These are phyloP conservation scores for Toxonevra muliebris DNA, from an alignment of 2,888 invertebrate genomes.

Conservation along the genomic window DNA sequence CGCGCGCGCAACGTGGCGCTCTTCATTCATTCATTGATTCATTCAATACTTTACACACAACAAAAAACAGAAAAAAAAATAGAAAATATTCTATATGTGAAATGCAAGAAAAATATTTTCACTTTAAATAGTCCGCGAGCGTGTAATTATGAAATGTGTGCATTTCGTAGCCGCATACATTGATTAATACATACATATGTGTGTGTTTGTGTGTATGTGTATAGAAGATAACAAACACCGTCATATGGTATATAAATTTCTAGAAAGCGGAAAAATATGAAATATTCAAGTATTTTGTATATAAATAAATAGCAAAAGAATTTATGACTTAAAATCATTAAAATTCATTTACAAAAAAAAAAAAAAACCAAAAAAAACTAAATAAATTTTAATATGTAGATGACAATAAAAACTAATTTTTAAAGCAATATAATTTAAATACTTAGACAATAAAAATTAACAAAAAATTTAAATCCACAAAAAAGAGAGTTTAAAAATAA, in stretches of 20 bases:
- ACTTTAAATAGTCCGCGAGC: too few relatives aligned
- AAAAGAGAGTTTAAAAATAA: too few relatives aligned
- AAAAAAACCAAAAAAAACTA: slow-evolving; percentile 2
- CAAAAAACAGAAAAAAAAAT: slow-evolving; percentile 8
- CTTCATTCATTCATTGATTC: slow-evolving; percentile 6
- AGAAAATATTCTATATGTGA: background rate
- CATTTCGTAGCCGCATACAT: too few relatives aligned
- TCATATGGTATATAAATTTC: too few relatives aligned
- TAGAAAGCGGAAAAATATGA: too few relatives aligned
- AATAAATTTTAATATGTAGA: too few relatives aligned
- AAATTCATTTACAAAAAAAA: background rate
- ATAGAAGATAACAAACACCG: background rate
- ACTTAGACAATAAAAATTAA: too few relatives aligned
- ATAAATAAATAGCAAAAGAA: background rate
- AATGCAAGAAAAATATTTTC: too few relatives aligned
- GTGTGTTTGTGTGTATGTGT: background rate
- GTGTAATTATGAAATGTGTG: background rate
- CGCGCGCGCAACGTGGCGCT: slow-evolving; percentile 35
- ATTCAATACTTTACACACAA: background rate
- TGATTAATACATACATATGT: background rate
- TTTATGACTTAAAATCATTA: background rate
- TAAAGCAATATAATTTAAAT: too few relatives aligned
- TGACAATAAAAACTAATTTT: too few relatives aligned
- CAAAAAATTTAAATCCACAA: too few relatives aligned
- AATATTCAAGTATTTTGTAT: too few relatives aligned